Evolutionary conservation across 1,140 invertebrate species (phyloP).

Genomic region (Drosophila saltans): DNA sequence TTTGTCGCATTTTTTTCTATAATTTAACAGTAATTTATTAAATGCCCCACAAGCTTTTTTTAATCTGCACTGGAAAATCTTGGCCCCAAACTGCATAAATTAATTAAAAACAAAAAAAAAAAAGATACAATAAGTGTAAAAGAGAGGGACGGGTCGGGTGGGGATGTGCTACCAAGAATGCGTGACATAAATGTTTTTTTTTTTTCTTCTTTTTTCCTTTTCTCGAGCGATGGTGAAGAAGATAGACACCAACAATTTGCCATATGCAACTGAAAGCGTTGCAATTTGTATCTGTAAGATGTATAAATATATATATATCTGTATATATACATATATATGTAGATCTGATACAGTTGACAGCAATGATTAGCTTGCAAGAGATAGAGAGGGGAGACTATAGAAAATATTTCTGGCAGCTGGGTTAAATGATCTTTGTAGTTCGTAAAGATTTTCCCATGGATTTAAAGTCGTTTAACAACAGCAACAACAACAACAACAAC

Average conservation of each 20-base stretch:
- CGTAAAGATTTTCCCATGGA: constrained; percentile 28
- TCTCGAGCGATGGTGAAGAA: constrained; percentile 16
- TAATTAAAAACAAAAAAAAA: constrained; percentile 53
- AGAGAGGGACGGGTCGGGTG: neutral
- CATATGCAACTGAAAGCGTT: constrained; percentile 30
- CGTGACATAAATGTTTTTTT: constrained; percentile 49
- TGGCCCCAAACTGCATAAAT: constrained; percentile 69
- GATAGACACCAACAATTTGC: constrained; percentile 47
- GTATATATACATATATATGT: no score
- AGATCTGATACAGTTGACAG: constrained; percentile 44
- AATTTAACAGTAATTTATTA: constrained; percentile 78
- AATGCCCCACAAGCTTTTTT: constrained; percentile 66
- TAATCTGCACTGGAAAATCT: constrained; percentile 69
- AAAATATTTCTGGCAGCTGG: constrained; percentile 66
- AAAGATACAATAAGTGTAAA: neutral
- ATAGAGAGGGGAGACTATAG: neutral
- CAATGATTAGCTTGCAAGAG: constrained; percentile 53
- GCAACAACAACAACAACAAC: neutral
- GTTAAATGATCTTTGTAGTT: constrained; percentile 42
- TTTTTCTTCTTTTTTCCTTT: constrained; percentile 1
- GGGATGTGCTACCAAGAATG: constrained; percentile 43
- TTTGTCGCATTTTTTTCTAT: constrained; percentile 46
- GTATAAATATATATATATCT: constrained; percentile 19
- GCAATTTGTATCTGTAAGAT: constrained; percentile 32
- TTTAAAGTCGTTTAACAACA: neutral